These are phyloP conservation scores for Agrypnus murinus DNA, from an alignment of 2,888 invertebrate genomes.

Conservation along the genomic window DNA sequence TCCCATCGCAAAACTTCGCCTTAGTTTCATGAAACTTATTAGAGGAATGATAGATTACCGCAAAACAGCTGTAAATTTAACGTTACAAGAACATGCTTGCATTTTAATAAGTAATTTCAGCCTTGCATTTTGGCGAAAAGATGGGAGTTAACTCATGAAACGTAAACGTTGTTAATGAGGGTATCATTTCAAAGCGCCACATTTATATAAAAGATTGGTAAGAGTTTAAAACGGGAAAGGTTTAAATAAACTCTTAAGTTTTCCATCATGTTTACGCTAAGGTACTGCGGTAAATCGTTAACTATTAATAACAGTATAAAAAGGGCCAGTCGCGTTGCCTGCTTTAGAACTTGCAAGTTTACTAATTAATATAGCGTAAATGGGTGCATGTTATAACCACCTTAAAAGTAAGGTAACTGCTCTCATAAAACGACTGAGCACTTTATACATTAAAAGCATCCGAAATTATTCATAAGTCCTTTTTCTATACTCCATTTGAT, in stretches of 20 bases:
- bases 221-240: no score
- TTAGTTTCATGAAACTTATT: conserved; percentile 13
- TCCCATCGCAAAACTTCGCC: conserved; percentile 7
- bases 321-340: conserved; percentile 15
- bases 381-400: neutral
- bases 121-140: no score
- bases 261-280: no score
- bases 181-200: no score
- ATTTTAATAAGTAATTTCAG: conserved; percentile 1
- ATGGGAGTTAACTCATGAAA: no score
- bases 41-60: conserved; percentile 23
- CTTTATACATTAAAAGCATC: neutral
- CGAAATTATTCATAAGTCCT: neutral
- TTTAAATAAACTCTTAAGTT: no score
- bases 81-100: conserved; percentile 4
- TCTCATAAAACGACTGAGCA: neutral
- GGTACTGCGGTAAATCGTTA: conserved; percentile 3
- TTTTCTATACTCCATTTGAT: neutral
- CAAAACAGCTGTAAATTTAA: conserved; percentile 20
- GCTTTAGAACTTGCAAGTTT: conserved; percentile 27
- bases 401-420: neutral
- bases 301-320: conserved; percentile 30
- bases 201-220: no score
- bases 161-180: no score
- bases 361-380: conserved; percentile 26